Conservation (phyloP, 2,113 vertebrate genomes). For the Nycticebus coucang region DNA sequence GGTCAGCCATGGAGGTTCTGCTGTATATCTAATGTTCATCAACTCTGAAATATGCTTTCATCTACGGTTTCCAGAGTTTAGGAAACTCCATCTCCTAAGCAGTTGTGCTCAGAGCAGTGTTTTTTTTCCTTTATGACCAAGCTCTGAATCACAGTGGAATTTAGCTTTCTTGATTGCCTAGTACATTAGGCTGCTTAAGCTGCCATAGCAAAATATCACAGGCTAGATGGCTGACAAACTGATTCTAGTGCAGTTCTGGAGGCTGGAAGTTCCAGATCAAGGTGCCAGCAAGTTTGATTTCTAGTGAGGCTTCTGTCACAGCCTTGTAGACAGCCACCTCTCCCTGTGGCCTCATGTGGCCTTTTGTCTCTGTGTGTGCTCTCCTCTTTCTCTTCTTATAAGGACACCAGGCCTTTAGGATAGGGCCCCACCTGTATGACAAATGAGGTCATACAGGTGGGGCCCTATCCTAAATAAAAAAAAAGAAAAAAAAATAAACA, state of each 20-base stretch:
- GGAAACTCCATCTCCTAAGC: neutral
- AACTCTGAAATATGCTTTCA: neutral
- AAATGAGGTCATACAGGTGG: too few relatives aligned
- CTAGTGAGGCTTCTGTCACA: neutral
- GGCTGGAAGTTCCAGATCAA: neutral
- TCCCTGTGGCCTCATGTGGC: neutral
- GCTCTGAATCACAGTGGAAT: too few relatives aligned
- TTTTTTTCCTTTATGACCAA: neutral
- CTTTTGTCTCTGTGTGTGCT: neutral
- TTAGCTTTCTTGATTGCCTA: neutral
- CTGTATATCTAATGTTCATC: neutral
- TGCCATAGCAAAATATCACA: neutral
- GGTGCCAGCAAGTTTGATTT: neutral
- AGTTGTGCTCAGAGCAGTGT: too few relatives aligned
- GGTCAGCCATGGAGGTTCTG: too few relatives aligned
- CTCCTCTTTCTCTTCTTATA: neutral
- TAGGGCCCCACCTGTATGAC: neutral
- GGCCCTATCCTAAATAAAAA: too few relatives aligned
- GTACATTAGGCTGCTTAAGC: neutral
- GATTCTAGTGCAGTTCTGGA: neutral
- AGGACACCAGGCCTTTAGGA: neutral
- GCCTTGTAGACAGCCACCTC: neutral
- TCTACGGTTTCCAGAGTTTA: neutral
- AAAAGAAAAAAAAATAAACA: too few relatives aligned
- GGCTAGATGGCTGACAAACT: too few relatives aligned